phyloP scores from a whole-genome alignment of 37 sponge, comb jelly and placozoan species.

The Crambe crambe region DNA sequence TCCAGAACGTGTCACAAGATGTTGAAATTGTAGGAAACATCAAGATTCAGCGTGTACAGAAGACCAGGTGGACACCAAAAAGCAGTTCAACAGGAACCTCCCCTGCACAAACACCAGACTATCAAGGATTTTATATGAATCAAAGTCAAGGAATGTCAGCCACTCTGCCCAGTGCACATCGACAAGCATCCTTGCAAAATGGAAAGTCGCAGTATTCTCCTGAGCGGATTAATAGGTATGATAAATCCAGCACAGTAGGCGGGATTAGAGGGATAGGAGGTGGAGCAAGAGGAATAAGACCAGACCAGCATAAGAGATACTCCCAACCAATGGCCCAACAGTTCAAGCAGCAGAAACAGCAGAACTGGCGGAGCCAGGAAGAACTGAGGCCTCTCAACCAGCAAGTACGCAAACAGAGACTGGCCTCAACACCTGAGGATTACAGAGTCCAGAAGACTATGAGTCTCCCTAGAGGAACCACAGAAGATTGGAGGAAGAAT shows the following conservation, averaged over 20 bases:
- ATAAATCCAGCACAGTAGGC: not conserved
- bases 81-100: not conserved
- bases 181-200: not conserved
- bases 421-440: not conserved
- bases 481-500: not conserved
- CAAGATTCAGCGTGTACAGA: constrained; percentile 49
- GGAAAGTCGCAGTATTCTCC: not conserved
- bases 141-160: not conserved
- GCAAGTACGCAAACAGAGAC: not conserved
- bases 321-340: not conserved
- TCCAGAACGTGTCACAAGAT: not conserved
- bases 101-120: not conserved
- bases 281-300: constrained; percentile 5
- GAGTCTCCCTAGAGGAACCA: not conserved
- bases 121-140: not conserved
- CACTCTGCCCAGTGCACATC: not conserved
- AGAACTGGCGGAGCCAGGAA: constrained; percentile 1
- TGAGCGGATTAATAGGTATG: not conserved
- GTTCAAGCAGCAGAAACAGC: constrained; percentile 2
- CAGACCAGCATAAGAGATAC: not conserved
- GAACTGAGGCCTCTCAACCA: not conserved
- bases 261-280: not conserved
- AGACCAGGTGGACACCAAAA: constrained; percentile 56
- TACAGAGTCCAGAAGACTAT: not conserved
- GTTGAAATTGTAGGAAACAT: constrained; percentile 15